Conservation (phyloP, 1,140 invertebrate genomes). For the Neelides sp. region DNA sequence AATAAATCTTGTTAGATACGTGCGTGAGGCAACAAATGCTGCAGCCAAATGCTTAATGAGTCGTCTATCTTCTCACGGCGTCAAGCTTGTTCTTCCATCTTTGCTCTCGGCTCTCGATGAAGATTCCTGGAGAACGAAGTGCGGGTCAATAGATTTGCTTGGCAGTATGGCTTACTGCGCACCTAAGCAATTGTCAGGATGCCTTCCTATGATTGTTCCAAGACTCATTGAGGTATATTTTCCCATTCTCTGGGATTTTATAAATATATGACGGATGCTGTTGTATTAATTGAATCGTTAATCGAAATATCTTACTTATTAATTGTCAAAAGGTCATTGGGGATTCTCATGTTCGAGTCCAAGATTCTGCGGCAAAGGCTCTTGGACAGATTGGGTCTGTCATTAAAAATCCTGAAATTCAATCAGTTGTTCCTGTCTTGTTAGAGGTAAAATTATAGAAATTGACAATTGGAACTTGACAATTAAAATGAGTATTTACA, state of each 20-base stretch:
- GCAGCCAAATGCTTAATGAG: slow-evolving; percentile 76
- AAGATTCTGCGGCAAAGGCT: slow-evolving; percentile 87
- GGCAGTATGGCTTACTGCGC: slow-evolving; percentile 97
- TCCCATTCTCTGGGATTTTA: not conserved
- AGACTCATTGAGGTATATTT: slow-evolving; percentile 71
- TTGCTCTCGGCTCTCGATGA: slow-evolving; percentile 85
- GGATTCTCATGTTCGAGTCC: slow-evolving; percentile 96
- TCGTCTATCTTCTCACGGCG: slow-evolving; percentile 88
- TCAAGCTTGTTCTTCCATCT: slow-evolving; percentile 84
- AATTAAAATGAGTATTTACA: not conserved
- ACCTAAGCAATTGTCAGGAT: slow-evolving; percentile 94
- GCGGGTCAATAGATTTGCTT: slow-evolving; percentile 86
- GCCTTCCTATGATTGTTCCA: slow-evolving; percentile 95
- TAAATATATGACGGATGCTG: slow-evolving; percentile 1
- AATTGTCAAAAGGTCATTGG: slow-evolving; percentile 50
- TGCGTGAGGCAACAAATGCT: slow-evolving; percentile 81
- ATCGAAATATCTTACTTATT: not conserved
- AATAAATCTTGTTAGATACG: slow-evolving; percentile 38
- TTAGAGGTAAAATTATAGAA: slow-evolving; percentile 40
- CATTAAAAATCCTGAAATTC: slow-evolving; percentile 96
- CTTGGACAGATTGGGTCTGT: slow-evolving; percentile 93
- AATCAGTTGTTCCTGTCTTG: slow-evolving; percentile 36
- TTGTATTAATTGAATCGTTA: no score
- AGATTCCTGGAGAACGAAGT: slow-evolving; percentile 98
- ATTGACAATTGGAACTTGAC: not conserved